Evolutionary conservation across 2,888 invertebrate species (phyloP).

Genomic region (Nysson spinosus): DNA sequence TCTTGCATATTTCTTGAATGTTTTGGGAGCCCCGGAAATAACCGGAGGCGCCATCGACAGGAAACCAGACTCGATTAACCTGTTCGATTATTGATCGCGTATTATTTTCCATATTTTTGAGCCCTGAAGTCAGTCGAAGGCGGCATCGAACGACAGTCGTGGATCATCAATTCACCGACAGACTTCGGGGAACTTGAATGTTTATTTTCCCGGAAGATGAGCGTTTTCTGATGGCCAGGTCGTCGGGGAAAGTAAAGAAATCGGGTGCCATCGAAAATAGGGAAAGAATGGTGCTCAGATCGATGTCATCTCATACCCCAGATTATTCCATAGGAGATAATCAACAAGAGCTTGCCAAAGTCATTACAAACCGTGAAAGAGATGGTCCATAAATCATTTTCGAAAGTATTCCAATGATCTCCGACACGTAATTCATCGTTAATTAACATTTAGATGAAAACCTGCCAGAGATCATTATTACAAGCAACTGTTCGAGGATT

Average conservation of each 20-base stretch:
- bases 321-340: constrained; percentile 9
- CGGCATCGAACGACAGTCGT: constrained; percentile 18
- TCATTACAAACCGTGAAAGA: no score
- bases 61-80: no score
- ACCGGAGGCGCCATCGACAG: no score
- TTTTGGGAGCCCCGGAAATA: no score
- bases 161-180: constrained; percentile 5
- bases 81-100: no score
- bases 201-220: constrained; percentile 17
- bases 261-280: constrained; percentile 5
- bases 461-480: constrained; percentile 1
- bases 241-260: constrained; percentile 22
- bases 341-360: no score
- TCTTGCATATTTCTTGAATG: no score
- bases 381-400: no score
- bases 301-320: constrained; percentile 22
- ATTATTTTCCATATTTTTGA: not conserved
- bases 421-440: no score
- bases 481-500: constrained; percentile 1
- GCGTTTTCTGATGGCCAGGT: constrained; percentile 33
- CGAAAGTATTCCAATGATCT: no score
- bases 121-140: not conserved
- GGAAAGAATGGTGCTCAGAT: constrained; percentile 25
- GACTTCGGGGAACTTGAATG: constrained; percentile 1
- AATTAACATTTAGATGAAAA: not conserved